Conservation (phyloP, 2,888 invertebrate genomes). For the Galeruca laticollis region DNA sequence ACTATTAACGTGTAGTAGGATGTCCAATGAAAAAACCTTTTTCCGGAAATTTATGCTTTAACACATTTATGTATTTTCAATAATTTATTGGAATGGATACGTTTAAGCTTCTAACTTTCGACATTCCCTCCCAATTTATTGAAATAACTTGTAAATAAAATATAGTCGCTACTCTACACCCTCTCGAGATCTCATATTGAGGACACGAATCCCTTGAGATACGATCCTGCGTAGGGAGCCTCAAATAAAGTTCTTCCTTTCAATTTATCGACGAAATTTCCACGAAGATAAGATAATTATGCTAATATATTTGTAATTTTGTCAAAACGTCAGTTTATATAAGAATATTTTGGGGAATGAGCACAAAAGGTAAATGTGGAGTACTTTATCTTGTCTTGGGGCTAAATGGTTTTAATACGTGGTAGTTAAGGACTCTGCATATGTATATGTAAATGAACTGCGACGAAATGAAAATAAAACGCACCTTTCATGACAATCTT, state of each 20-base stretch:
- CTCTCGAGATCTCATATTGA: conserved; percentile 8
- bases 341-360: conserved; percentile 3
- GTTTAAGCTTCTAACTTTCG: neutral
- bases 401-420: neutral
- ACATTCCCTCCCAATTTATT: conserved; percentile 30
- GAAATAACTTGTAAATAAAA: conserved; percentile 14
- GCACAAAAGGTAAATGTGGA: neutral
- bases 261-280: conserved; percentile 30
- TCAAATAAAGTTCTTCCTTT: conserved; percentile 16
- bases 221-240: conserved; percentile 12
- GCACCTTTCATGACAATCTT: neutral
- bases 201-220: conserved; percentile 11
- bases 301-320: conserved; percentile 38
- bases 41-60: neutral
- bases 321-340: conserved; percentile 14
- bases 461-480: neutral
- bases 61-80: neutral
- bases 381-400: neutral
- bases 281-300: conserved; percentile 36
- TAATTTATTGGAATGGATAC: conserved; percentile 1
- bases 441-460: neutral
- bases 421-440: neutral
- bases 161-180: neutral
- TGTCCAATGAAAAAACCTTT: neutral
- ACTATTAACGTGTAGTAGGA: neutral